Conservation (phyloP, 1,140 invertebrate species). For the Rhyacophila brunnea region DNA sequence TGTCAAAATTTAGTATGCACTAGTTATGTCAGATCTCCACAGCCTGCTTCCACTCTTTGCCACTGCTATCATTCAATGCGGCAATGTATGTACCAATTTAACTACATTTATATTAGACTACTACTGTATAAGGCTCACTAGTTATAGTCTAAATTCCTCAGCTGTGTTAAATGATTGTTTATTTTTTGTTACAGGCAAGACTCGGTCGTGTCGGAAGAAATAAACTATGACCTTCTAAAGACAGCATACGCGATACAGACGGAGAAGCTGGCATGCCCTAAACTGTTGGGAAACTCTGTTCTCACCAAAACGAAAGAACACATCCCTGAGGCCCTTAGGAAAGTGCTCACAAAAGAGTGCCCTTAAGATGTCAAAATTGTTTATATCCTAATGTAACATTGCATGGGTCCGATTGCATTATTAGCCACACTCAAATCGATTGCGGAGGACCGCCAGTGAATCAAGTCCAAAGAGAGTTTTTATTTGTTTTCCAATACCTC, state of each 20-base stretch:
- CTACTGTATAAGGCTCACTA: too few relatives aligned
- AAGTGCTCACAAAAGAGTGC: slow-evolving; percentile 50
- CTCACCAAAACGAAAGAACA: slow-evolving; percentile 77
- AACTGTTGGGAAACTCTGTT: slow-evolving; percentile 69
- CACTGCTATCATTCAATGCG: too few relatives aligned
- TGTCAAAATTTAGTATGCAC: too few relatives aligned
- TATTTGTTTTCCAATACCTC: too few relatives aligned
- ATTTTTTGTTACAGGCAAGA: slow-evolving; percentile 67
- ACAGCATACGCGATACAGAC: slow-evolving; percentile 72
- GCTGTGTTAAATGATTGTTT: too few relatives aligned
- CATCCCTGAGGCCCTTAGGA: slow-evolving; percentile 70
- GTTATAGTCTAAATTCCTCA: too few relatives aligned
- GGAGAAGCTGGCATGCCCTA: slow-evolving; percentile 70
- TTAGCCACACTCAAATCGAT: background rate
- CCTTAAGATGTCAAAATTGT: slow-evolving; percentile 5
- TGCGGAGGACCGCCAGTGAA: background rate
- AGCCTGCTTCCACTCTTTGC: too few relatives aligned
- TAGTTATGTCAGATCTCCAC: too few relatives aligned
- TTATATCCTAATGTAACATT: background rate
- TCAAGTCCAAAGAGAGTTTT: too few relatives aligned
- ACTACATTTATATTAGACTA: too few relatives aligned
- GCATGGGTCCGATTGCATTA: background rate
- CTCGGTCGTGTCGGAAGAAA: slow-evolving; percentile 82
- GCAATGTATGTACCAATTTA: too few relatives aligned
- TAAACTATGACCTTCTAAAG: slow-evolving; percentile 91